Evolutionary conservation across 2,113 vertebrate species (phyloP).

Genomic region (Ptilorrhoa leucosticta): DNA sequence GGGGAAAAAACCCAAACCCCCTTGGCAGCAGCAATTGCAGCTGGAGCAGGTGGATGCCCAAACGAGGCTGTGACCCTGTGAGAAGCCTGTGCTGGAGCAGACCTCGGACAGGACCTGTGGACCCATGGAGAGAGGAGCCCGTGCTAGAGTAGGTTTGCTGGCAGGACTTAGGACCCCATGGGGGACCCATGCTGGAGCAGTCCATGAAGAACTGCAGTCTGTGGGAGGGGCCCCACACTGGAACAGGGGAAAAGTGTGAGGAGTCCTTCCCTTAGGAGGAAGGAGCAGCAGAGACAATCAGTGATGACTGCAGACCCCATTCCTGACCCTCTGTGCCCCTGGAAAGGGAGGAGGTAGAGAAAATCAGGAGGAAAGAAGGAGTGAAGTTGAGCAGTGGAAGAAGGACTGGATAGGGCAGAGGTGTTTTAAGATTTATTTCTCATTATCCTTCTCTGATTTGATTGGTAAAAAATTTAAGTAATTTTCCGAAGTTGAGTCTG

Average conservation of each 20-base stretch:
- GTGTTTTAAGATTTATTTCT: background rate
- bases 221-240: background rate
- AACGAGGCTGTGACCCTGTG: background rate
- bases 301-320: background rate
- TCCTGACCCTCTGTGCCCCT: background rate
- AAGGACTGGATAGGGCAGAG: background rate
- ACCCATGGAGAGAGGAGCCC: background rate
- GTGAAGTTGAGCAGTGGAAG: background rate
- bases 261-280: background rate
- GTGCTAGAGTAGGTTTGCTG: background rate
- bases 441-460: background rate
- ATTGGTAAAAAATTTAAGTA: background rate
- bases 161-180: background rate
- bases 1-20: background rate
- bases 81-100: background rate
- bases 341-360: background rate
- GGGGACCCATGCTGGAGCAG: background rate
- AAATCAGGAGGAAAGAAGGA: background rate
- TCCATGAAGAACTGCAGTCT: background rate
- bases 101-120: background rate
- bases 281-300: background rate
- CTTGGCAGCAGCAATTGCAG: background rate
- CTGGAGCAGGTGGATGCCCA: background rate
- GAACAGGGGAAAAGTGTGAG: background rate
- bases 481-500: rapidly evolving